Conservation (phyloP, 2,888 invertebrate genomes). For the Julus scandinavius region DNA sequence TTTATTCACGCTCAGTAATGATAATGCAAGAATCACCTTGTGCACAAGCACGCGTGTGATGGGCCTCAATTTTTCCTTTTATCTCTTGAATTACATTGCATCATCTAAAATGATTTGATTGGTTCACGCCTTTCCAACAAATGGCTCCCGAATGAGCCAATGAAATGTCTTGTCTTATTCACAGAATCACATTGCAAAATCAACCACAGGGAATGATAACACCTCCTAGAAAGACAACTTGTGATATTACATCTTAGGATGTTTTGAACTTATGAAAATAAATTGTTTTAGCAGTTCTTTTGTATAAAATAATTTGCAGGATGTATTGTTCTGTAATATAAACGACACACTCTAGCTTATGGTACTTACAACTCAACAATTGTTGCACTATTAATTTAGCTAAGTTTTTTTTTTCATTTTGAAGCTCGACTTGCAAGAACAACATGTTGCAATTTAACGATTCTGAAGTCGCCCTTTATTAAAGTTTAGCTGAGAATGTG, state of each 20-base stretch:
- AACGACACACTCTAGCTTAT: not conserved
- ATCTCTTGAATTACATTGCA: not conserved
- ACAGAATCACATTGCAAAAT: too few species aligned
- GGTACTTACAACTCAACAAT: not conserved
- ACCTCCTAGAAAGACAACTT: too few species aligned
- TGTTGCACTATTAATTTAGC: not conserved
- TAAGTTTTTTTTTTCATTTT: not conserved
- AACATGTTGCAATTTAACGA: not conserved
- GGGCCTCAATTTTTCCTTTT: not conserved
- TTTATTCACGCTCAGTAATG: not conserved
- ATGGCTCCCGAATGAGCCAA: too few species aligned
- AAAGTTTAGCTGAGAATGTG: not conserved
- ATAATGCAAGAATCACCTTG: not conserved
- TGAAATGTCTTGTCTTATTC: too few species aligned
- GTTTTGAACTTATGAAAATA: too few species aligned
- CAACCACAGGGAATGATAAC: too few species aligned
- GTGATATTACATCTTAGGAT: too few species aligned
- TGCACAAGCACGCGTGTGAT: not conserved
- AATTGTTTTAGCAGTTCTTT: too few species aligned
- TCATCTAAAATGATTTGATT: not conserved
- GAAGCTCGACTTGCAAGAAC: not conserved
- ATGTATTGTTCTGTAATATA: not conserved
- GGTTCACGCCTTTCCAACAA: too few species aligned
- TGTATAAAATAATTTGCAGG: too few species aligned
- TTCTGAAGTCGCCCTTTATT: not conserved